Evolutionary conservation across 2,113 vertebrate genomes (phyloP), one percentile per base, ranked within the genome.

Genomic region (Chlamydotis undulata): DNA sequence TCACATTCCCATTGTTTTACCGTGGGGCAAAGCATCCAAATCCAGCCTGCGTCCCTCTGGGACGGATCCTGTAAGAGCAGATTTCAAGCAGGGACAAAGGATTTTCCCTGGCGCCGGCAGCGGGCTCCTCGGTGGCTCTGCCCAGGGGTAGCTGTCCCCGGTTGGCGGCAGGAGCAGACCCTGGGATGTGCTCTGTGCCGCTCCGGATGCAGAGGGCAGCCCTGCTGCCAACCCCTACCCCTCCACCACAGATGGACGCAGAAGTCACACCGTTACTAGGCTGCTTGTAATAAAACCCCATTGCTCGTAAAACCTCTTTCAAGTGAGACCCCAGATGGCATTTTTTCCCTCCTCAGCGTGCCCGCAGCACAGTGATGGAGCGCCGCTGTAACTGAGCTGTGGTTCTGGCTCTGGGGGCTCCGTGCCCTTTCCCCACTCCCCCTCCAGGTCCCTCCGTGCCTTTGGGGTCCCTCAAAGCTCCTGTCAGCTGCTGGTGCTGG

Each of bases 241-340:
- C 65, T 65, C 59, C 88, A 49, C 13, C 15, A 3, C 1, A 2
- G 76, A 74, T 19, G 4, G 9, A 37, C 0, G 3, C 63, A 67
- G 80, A 64, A 89, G 75, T 94, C 79, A 43, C 83, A 74, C 83
- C 43, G 14, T 56, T 64, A 29, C 50, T 63, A 56, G 52, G 49
- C 76, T 77, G 87, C 80, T 87, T 74, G 89, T 28, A 86, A 89
- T 94, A 86, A 94, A 92, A 89, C 21, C 73, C 84, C 83, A 55
- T 4, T 55, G 64, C 86, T 87, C 89, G 86, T 92, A 93, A 96
- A 95, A 90, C 7, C 45, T 17, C 64, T 86, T 93, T 96, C 90
- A 93, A 88, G 85, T 77, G 83, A 92, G 94, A 73, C 63, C 88
- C 90, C 89, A 88, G 95, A 83, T 78, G 80, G 86, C 76, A 61